Base-by-base conservation (phyloP, 2,113 vertebrate genomes). In the Stigmatopora nigra region DNA sequence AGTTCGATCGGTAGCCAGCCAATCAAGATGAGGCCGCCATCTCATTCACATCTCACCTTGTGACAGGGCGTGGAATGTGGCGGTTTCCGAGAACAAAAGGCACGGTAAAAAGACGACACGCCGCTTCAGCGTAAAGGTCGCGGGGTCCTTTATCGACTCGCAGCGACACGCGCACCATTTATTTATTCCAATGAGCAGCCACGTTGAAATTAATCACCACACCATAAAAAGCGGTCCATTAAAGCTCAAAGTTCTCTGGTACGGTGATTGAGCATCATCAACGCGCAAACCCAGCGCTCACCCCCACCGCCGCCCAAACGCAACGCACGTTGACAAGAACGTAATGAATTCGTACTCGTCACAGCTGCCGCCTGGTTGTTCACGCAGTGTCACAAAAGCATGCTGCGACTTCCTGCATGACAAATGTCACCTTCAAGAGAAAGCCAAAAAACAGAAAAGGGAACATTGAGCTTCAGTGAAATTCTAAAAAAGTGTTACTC, bases 1-100 rank as follows among this genome's bases (percentile, higher is more conserved):
- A 91, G 78, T 91, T 78, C 79, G 82, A 88, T 91, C 88, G 86
- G 89, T 91, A 89, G 48, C 75, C 49, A 75, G 85, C 81, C 84
- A 82, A 90, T 90, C 87, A 88, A 84, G 78, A 88, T 89, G 85
- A 85, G 76, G 65, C 78, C 75, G 72, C 88, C 88, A 88, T 85
- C 84, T 86, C 78, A 78, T 87, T 88, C 83, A 86, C 61, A 35
- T 82, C 66, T 74, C 65, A 38, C 51, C 49, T 65, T 76, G 76
- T 81, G 76, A 69, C 64, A 16, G 61, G 45, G 61, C 47, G n/a
- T 70, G 81, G 70, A 64, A 55, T 45, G 82, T 58, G 35, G 67
- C 57, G 22, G 65, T 36, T 65, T 67, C 78, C 73, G 8, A 64
- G 59, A 72, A 79, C 72, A 78, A 75, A 56, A 76, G 62, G 73